Conservation (phyloP, 2,113 vertebrate genomes). For the Hippocampus mohnikei region DNA sequence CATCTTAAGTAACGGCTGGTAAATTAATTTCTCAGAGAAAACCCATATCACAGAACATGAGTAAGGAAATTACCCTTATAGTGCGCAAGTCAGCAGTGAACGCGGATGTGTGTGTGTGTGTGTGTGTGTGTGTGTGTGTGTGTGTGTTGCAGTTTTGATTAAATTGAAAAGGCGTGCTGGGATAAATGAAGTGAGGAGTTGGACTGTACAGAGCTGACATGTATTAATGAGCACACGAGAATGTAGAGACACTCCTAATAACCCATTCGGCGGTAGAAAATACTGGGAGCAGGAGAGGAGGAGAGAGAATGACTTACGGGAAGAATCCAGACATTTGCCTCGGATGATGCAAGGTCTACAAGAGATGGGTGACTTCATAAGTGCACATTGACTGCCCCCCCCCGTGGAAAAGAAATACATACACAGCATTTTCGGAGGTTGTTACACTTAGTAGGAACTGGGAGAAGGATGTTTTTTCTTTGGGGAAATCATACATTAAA, state of each 20-base stretch:
- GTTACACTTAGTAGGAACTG: too few relatives aligned
- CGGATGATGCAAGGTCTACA: not conserved
- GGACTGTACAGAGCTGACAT: conserved; percentile 67
- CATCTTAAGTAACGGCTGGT: not conserved
- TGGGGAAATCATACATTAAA: too few relatives aligned
- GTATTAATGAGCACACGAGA: conserved; percentile 62
- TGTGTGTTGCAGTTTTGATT: conserved; percentile 72
- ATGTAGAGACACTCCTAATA: conserved; percentile 36
- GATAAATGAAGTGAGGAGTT: conserved; percentile 50
- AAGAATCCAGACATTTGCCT: not conserved
- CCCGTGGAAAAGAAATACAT: not conserved
- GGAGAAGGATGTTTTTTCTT: too few relatives aligned
- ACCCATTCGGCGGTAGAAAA: not conserved
- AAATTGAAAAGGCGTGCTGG: conserved; percentile 69
- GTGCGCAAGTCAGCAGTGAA: not conserved
- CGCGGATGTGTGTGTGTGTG: not conserved
- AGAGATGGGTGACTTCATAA: too few relatives aligned
- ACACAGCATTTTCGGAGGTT: not conserved
- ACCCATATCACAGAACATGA: conserved; percentile 68
- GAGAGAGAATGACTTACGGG: not conserved
- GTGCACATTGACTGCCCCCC: too few relatives aligned
- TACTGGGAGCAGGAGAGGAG: not conserved
- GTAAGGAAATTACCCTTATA: conserved; percentile 73
- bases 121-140: not conserved
- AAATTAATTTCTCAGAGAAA: conserved; percentile 1